Percentiles rank a stretch among this genome's conserved stretches.
Evolutionary conservation across 2,113 vertebrate genomes (phyloP).

Genomic region (Dasyornis broadbenti): DNA sequence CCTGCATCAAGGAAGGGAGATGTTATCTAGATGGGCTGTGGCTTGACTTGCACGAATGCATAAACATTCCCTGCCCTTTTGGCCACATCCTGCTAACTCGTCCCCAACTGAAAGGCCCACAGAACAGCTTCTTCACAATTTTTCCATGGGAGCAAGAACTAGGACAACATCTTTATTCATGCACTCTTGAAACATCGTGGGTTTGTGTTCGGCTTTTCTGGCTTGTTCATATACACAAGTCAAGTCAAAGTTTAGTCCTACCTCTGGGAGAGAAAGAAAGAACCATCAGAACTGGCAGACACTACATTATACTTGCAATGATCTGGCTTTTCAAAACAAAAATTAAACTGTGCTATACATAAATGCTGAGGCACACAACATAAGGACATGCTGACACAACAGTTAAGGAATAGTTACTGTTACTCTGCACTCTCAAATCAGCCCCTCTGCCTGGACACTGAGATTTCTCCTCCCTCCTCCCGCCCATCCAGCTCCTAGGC

Average conservation of each 20-base stretch:
- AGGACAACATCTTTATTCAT: constrained; percentile 70
- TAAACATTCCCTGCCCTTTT: constrained; percentile 59
- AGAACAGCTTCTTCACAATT: constrained; percentile 67
- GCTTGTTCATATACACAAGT: constrained; percentile 69
- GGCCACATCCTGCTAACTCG: constrained; percentile 65
- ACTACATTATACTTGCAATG: constrained; percentile 60
- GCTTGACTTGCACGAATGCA: constrained; percentile 42
- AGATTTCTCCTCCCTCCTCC: constrained; percentile 2
- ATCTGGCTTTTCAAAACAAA: constrained; percentile 55
- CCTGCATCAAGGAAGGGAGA: constrained; percentile 48
- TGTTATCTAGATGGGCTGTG: constrained; percentile 60
- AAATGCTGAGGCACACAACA: constrained; percentile 42
- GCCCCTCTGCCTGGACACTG: not conserved
- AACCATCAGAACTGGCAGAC: constrained; percentile 66
- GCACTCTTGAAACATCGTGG: constrained; percentile 67
- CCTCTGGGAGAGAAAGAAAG: constrained; percentile 70
- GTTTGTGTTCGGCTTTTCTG: constrained; percentile 69
- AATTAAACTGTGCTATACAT: constrained; percentile 48
- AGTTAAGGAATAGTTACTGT: not conserved
- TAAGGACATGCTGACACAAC: constrained; percentile 52
- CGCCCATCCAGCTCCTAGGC: not conserved
- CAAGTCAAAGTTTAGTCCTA: constrained; percentile 69
- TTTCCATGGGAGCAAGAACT: constrained; percentile 68
- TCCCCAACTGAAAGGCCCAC: constrained; percentile 64
- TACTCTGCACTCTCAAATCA: not conserved